phyloP scores from a whole-genome alignment of 2,113 vertebrate species.

The Bagarius yarrelli region DNA sequence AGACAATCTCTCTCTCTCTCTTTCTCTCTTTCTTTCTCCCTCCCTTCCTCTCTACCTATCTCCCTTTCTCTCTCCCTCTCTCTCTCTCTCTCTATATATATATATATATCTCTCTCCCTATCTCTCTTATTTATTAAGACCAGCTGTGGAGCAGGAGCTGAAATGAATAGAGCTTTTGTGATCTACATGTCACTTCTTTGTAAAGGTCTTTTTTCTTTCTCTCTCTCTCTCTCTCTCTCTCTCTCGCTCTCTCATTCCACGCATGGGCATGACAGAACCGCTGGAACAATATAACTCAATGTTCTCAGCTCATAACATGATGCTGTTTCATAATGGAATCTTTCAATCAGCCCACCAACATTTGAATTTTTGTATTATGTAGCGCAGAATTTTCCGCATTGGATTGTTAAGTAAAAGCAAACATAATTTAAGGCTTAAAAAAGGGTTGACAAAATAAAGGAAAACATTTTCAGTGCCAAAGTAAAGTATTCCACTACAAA shows the following conservation, averaged over 20 bases:
- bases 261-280: slow-evolving; percentile 61
- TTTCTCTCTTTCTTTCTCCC: slow-evolving; percentile 39
- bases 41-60: slow-evolving; percentile 45
- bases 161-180: slow-evolving; percentile 78
- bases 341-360: slow-evolving; percentile 25
- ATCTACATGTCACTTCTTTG: slow-evolving; percentile 66
- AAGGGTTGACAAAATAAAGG: neutral
- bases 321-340: slow-evolving; percentile 44
- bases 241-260: slow-evolving; percentile 8
- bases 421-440: neutral
- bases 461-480: neutral
- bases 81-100: slow-evolving; percentile 61
- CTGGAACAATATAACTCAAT: slow-evolving; percentile 60
- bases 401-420: neutral
- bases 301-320: slow-evolving; percentile 58
- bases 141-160: slow-evolving; percentile 70
- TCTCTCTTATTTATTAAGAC: slow-evolving; percentile 74
- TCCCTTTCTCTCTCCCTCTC: slow-evolving; percentile 14
- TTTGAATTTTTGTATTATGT: slow-evolving; percentile 21
- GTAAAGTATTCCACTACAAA: neutral
- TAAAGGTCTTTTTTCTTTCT: slow-evolving; percentile 58
- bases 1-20: slow-evolving; percentile 48
- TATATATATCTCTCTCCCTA: slow-evolving; percentile 44
- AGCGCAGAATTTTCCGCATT: neutral
- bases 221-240: slow-evolving; percentile 33